phyloP scores from a whole-genome alignment of 2,888 invertebrate genomes.

The Agriopis aurantiaria region DNA sequence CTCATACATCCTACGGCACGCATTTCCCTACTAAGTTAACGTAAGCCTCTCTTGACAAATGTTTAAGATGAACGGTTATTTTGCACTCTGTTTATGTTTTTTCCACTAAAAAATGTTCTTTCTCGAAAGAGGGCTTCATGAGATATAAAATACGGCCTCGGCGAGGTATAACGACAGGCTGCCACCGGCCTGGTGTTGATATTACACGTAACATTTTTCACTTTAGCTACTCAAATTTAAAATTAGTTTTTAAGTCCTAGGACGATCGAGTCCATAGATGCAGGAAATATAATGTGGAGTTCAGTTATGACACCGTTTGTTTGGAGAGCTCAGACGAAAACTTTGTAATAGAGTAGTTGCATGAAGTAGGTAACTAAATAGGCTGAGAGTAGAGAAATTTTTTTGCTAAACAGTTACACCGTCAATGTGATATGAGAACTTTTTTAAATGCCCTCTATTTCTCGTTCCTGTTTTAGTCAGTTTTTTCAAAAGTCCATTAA shows the following conservation, averaged over 20 bases:
- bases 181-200: constrained; percentile 46
- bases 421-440: no score
- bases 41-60: constrained; percentile 84
- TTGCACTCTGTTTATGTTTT: constrained; percentile 78
- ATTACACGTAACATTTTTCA: constrained; percentile 17
- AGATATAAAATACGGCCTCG: constrained; percentile 63
- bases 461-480: no score
- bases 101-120: constrained; percentile 65
- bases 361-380: no score
- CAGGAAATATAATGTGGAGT: not conserved
- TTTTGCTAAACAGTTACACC: no score
- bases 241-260: constrained; percentile 26
- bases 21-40: constrained; percentile 78
- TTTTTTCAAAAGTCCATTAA: no score
- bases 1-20: constrained; percentile 68
- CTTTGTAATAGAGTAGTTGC: no score
- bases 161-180: constrained; percentile 60
- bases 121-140: constrained; percentile 59
- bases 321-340: no score
- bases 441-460: no score
- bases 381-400: no score
- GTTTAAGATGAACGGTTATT: constrained; percentile 84
- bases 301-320: not conserved
- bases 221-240: constrained; percentile 27
- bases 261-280: constrained; percentile 22